Evolutionary conservation across 2,888 invertebrate genomes (phyloP), one percentile per base, ranked within the genome.

Genomic region (Terebella lapidaria): DNA sequence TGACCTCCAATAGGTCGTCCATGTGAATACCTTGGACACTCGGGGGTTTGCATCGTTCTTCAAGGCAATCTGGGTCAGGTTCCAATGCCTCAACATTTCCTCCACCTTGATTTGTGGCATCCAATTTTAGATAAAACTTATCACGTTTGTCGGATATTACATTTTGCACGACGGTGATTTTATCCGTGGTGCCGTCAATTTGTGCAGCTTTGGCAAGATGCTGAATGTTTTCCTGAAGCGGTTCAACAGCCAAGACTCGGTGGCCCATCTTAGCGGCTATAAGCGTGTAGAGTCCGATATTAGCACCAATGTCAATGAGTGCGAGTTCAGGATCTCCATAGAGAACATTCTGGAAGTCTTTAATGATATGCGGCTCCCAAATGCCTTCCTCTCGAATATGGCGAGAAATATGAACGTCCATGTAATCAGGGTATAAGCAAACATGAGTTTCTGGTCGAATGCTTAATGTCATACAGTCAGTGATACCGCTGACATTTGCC

Each of bases 161-260:
- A 55, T 68, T 68, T 46, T 59, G 56, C 20, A 67, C 28, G 2
- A 67, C 28, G n/a, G 59, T 65, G 5, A 68, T 58, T 49, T 64
- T 61, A 29, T 59, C 57, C n/a, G 24, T 35, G 18, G 60, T n/a
- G 3, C 55, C 47, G 15, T 54, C 54, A 27, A 65, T 18, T 26
- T 63, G n/a, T 5, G 62, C 56, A n/a, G 63, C 64, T 46, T 63
- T 60, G 27, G 61, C 61, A 24, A 68, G 49, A 10, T 57, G 61
- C 29, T 56, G 25, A 15, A 67, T 47, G 58, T 65, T 67, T 10
- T 58, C 56, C 3, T 30, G 10, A 25, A 55, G 45, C 0, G 67
- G 68, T 25, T 69, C 69, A 2, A 69, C 63, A 0, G 69, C 67
- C 28, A 69, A 52, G 1, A 69, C 69, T 20, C 35, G 24, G 56